phyloP scores from a whole-genome alignment of 2,797 vertebrate species.

The Salarias fasciatus region DNA sequence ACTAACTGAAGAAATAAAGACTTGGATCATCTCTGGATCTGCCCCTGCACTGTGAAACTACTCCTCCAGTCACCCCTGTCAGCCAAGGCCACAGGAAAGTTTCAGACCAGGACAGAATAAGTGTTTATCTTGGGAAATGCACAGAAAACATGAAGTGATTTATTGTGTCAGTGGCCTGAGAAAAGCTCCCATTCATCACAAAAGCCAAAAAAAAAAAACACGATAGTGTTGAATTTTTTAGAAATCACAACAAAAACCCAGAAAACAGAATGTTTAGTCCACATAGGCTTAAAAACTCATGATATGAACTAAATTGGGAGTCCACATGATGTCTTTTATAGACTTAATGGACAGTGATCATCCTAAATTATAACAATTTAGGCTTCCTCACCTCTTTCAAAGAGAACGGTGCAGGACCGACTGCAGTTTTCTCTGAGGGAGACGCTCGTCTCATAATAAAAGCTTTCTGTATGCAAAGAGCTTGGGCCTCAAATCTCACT shows the following conservation, averaged over 20 bases:
- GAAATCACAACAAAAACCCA: not conserved
- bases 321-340: too few species aligned
- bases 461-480: conserved; percentile 63
- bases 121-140: conserved; percentile 41
- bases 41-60: not conserved
- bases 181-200: conserved; percentile 26
- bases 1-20: not conserved
- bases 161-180: conserved; percentile 39
- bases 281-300: too few species aligned
- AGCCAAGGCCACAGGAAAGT: conserved; percentile 18
- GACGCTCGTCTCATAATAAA: conserved; percentile 61
- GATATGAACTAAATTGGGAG: too few species aligned
- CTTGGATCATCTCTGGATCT: too few species aligned
- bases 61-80: conserved; percentile 6
- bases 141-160: conserved; percentile 40
- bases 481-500: conserved; percentile 78
- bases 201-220: too few species aligned
- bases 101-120: conserved; percentile 38
- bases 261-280: too few species aligned
- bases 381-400: not conserved
- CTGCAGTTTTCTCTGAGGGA: conserved; percentile 25
- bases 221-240: too few species aligned
- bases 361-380: not conserved
- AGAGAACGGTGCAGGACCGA: conserved; percentile 10
- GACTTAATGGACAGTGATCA: not conserved